Percentiles rank a stretch among this genome's conserved stretches.
phyloP scores from a whole-genome alignment of 2,888 invertebrate species.

The Steromphala cineraria region DNA sequence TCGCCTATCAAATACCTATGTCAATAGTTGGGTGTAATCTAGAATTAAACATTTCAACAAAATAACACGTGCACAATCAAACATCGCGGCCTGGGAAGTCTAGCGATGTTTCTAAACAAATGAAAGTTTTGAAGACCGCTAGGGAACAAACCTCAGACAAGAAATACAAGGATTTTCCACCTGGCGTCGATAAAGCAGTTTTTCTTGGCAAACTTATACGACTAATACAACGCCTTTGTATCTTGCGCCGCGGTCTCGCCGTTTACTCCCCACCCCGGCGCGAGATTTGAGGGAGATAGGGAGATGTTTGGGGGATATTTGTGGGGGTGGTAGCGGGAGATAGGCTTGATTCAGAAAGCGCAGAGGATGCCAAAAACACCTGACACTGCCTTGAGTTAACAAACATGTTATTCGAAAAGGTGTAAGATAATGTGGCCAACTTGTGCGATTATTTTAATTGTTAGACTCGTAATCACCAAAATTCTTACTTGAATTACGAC shows the following conservation, averaged over 20 bases:
- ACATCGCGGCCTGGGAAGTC: neutral
- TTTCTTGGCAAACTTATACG: neutral
- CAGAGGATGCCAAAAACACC: neutral
- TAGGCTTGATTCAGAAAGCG: neutral
- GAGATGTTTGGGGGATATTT: too few relatives aligned
- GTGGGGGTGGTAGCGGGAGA: neutral
- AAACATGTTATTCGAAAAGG: neutral
- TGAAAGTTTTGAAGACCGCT: neutral
- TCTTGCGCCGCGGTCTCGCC: neutral
- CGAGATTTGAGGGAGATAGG: neutral
- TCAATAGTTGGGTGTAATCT: neutral
- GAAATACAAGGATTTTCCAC: neutral
- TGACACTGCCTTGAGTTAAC: neutral
- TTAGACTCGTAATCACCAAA: too few relatives aligned
- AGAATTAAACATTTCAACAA: constrained; percentile 10
- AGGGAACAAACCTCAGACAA: neutral
- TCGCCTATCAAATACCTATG: constrained; percentile 2
- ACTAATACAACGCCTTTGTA: neutral
- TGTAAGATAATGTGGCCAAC: neutral
- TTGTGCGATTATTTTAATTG: too few relatives aligned
- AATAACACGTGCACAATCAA: neutral
- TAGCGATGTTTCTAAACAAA: neutral
- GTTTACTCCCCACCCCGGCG: neutral
- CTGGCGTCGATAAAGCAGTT: neutral
- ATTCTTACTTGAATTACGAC: too few relatives aligned